A percentile compares a stretch with the other conserved stretches of the same genome.
phyloP scores from a whole-genome alignment of 2,888 invertebrate genomes.

The Phorcus lineatus region DNA sequence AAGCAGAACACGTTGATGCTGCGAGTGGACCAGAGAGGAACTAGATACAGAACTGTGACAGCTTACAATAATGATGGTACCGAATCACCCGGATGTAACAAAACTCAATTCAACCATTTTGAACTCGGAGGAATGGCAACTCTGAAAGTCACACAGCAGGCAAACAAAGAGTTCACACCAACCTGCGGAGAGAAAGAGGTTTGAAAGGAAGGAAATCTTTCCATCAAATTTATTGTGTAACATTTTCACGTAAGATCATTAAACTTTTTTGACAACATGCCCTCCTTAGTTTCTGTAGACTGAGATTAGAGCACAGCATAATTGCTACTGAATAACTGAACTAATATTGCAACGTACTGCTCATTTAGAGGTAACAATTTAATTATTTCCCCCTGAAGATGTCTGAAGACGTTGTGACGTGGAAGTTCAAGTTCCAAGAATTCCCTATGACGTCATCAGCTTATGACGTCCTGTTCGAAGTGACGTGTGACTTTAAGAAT shows the following conservation, averaged over 20 bases:
- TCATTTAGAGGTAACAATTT: too few relatives aligned
- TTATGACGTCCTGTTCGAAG: neutral
- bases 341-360: too few relatives aligned
- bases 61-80: neutral
- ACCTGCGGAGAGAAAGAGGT: neutral
- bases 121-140: neutral
- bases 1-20: neutral
- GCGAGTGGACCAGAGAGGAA: neutral
- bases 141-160: neutral
- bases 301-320: too few relatives aligned
- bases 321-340: too few relatives aligned
- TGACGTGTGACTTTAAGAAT: neutral
- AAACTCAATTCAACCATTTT: neutral
- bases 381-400: neutral
- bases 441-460: neutral
- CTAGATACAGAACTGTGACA: neutral
- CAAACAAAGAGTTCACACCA: neutral
- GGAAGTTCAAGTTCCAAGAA: slow-evolving; percentile 16
- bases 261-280: too few relatives aligned
- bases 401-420: neutral
- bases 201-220: too few relatives aligned
- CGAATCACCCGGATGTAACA: neutral
- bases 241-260: too few relatives aligned
- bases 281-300: too few relatives aligned
- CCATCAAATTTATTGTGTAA: too few relatives aligned